A percentile compares a stretch with the other conserved stretches of the same genome.
Conservation (phyloP, 2,888 invertebrate species). For the Petrophora chlorosata region DNA sequence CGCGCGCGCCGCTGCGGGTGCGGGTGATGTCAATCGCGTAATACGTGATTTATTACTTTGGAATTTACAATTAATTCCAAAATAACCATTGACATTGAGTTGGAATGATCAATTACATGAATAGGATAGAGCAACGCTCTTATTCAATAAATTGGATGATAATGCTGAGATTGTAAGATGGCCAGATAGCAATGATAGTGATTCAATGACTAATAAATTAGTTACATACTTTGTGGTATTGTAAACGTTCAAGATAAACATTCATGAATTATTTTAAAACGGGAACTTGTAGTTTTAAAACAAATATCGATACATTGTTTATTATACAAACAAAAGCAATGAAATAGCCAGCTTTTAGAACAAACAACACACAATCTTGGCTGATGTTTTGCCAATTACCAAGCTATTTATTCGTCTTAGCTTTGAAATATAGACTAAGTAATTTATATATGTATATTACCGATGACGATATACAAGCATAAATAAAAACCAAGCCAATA, state of each 20-base stretch:
- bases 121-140: too few relatives aligned
- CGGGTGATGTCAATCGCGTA: slow-evolving; percentile 26
- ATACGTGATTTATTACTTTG: slow-evolving; percentile 12
- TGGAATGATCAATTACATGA: not conserved
- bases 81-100: not conserved
- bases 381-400: slow-evolving; percentile 6
- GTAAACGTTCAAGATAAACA: not conserved
- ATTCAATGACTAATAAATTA: not conserved
- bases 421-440: not conserved
- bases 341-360: not conserved
- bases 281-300: not conserved
- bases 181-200: not conserved
- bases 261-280: not conserved
- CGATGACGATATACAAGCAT: slow-evolving; percentile 1
- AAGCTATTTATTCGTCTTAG: not conserved
- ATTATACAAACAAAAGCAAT: not conserved
- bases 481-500: slow-evolving; percentile 6
- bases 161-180: not conserved
- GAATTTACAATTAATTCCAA: not conserved
- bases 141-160: too few relatives aligned
- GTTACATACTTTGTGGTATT: too few relatives aligned
- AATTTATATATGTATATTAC: too few relatives aligned
- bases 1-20: slow-evolving; percentile 19
- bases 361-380: slow-evolving; percentile 2
- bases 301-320: not conserved